Conservation (phyloP, 2,113 vertebrate species). For the Crotalus horridus region DNA sequence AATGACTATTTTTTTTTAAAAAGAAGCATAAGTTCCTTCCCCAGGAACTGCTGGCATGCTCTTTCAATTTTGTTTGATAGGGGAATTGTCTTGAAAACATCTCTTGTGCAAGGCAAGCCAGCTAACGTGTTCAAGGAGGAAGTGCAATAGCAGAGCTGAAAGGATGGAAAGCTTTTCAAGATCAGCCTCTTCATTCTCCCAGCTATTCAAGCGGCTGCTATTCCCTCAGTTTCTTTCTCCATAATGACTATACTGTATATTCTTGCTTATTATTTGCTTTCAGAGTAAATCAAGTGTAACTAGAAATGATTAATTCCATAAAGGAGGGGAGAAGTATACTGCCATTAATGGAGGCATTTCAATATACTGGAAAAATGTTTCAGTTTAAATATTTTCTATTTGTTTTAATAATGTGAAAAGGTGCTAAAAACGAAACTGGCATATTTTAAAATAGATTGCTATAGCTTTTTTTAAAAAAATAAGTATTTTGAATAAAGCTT, state of each 20-base stretch:
- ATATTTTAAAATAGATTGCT: slow-evolving; percentile 45
- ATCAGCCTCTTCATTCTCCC: not conserved
- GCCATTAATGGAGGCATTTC: not conserved
- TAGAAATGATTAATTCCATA: slow-evolving; percentile 15
- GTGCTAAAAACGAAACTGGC: slow-evolving; percentile 45
- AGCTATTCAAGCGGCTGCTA: not conserved
- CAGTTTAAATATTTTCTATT: slow-evolving; percentile 39
- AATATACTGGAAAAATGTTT: not conserved
- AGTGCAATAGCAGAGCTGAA: not conserved
- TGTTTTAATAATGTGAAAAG: slow-evolving; percentile 60
- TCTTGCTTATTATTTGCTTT: slow-evolving; percentile 18
- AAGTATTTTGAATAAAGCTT: slow-evolving; percentile 62
- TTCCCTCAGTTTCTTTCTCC: not conserved
- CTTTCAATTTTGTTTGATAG: not conserved
- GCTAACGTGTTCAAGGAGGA: not conserved
- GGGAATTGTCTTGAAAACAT: not conserved
- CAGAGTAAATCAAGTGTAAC: slow-evolving; percentile 22
- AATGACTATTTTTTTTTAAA: not conserved
- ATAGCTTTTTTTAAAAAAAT: slow-evolving; percentile 33
- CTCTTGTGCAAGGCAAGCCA: not conserved
- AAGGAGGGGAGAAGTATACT: not conserved
- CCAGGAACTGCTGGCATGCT: not conserved
- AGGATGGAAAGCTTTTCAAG: not conserved
- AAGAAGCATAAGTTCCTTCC: not conserved
- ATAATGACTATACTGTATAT: not conserved